Conservation (phyloP, 1,140 invertebrate species). For the Episyrphus balteatus region DNA sequence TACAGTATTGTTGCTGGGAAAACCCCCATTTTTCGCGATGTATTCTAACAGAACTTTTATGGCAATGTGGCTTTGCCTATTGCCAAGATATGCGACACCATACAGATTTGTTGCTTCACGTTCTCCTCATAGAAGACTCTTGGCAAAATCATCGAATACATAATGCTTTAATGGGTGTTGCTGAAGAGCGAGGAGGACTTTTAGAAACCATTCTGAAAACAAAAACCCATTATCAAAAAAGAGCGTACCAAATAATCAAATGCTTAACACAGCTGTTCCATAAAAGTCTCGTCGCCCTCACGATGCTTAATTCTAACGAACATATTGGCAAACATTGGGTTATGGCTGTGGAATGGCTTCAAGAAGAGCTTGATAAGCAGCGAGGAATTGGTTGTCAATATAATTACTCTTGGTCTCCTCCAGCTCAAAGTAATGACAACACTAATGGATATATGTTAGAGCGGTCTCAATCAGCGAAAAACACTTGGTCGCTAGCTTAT, state of each 20-base stretch:
- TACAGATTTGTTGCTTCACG: slow-evolving; percentile 76
- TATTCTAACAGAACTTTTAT: slow-evolving; percentile 80
- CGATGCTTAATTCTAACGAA: slow-evolving; percentile 61
- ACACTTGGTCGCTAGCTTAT: slow-evolving; percentile 73
- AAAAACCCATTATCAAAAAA: slow-evolving; percentile 91
- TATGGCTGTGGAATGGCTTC: slow-evolving; percentile 83
- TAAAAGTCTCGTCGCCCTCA: slow-evolving; percentile 62
- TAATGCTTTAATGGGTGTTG: slow-evolving; percentile 82
- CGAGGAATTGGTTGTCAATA: slow-evolving; percentile 50
- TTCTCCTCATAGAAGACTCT: slow-evolving; percentile 85
- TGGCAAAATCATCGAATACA: slow-evolving; percentile 91
- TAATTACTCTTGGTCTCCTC: slow-evolving; percentile 88
- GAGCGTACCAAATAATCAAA: slow-evolving; percentile 95
- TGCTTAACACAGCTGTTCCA: slow-evolving; percentile 84
- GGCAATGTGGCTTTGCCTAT: slow-evolving; percentile 90
- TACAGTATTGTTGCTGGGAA: slow-evolving; percentile 93
- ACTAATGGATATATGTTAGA: slow-evolving; percentile 92
- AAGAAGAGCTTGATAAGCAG: slow-evolving; percentile 77
- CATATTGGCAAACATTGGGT: slow-evolving; percentile 80
- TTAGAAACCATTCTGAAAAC: slow-evolving; percentile 86
- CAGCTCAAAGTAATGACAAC: slow-evolving; percentile 87
- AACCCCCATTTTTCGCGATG: slow-evolving; percentile 84
- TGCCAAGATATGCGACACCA: slow-evolving; percentile 88
- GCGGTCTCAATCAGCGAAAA: slow-evolving; percentile 82
- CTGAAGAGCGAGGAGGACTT: slow-evolving; percentile 83